Evolutionary conservation across 2,888 invertebrate genomes (phyloP).

Genomic region (Lypha dubia): DNA sequence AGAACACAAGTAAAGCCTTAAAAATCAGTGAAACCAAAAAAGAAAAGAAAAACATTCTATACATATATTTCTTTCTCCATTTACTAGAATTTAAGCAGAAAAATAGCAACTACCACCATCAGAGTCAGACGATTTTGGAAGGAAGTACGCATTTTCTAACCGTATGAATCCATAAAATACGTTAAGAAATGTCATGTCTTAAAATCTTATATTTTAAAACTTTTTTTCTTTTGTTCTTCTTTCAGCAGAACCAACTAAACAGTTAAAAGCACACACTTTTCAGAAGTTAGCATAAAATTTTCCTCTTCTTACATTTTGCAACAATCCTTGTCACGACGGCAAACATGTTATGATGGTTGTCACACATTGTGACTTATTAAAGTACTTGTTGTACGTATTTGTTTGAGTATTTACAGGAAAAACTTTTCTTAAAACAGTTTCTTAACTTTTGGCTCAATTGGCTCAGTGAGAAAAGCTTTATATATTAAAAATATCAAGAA

Average conservation of each 20-base stretch:
- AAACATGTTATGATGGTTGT: not conserved
- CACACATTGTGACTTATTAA: not conserved
- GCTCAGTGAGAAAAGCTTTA: too few species aligned
- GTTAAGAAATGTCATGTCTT: too few species aligned
- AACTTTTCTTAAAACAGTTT: not conserved
- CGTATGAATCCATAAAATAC: not conserved
- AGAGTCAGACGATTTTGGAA: too few species aligned
- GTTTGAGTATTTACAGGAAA: not conserved
- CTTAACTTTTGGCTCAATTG: constrained; percentile 1
- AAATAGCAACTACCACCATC: not conserved
- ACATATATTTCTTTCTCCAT: not conserved
- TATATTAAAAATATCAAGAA: constrained; percentile 1
- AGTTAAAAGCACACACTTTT: too few species aligned
- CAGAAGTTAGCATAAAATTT: not conserved
- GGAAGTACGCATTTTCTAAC: too few species aligned
- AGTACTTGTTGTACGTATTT: not conserved
- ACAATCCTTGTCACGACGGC: constrained; percentile 2
- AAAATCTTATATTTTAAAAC: too few species aligned
- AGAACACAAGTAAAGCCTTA: not conserved
- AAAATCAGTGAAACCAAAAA: not conserved
- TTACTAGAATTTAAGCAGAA: not conserved
- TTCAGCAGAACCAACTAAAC: not conserved
- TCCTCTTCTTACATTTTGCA: too few species aligned
- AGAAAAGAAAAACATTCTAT: too few species aligned
- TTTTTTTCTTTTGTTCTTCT: not conserved